phyloP scores from a whole-genome alignment of 2,888 invertebrate genomes.

The Drosophila stalkeri region DNA sequence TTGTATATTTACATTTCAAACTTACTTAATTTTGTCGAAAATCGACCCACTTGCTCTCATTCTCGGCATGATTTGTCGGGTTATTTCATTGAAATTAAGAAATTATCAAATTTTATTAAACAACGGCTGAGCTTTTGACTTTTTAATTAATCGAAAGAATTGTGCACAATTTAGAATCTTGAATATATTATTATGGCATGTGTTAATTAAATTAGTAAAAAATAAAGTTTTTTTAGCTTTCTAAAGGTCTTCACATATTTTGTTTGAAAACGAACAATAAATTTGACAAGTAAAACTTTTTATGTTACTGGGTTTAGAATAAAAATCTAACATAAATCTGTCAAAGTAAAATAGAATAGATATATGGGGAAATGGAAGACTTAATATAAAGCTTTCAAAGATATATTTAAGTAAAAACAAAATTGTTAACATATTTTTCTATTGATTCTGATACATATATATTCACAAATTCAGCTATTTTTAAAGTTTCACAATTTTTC shows the following conservation, averaged over 20 bases:
- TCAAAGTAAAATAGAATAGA: background rate
- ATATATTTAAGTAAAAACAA: too few relatives aligned
- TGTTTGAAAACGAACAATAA: background rate
- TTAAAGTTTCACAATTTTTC: background rate
- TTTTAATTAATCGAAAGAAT: background rate
- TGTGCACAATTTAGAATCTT: background rate
- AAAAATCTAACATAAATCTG: background rate
- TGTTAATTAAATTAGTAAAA: background rate
- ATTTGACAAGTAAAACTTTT: conserved; percentile 2
- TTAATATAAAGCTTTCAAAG: too few relatives aligned
- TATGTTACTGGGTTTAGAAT: background rate
- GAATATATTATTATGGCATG: background rate
- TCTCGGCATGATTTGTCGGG: background rate
- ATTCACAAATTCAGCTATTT: background rate
- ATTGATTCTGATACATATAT: background rate
- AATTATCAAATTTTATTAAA: background rate
- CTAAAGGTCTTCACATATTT: background rate
- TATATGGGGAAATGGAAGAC: too few relatives aligned
- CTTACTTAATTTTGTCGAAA: background rate
- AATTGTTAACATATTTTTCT: too few relatives aligned
- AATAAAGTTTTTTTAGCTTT: background rate
- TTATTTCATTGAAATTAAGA: background rate
- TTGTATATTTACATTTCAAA: background rate
- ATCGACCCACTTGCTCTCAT: background rate
- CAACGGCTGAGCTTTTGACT: background rate